Conservation (phyloP, 2,888 invertebrate species). For the Leptopilina syphax region DNA sequence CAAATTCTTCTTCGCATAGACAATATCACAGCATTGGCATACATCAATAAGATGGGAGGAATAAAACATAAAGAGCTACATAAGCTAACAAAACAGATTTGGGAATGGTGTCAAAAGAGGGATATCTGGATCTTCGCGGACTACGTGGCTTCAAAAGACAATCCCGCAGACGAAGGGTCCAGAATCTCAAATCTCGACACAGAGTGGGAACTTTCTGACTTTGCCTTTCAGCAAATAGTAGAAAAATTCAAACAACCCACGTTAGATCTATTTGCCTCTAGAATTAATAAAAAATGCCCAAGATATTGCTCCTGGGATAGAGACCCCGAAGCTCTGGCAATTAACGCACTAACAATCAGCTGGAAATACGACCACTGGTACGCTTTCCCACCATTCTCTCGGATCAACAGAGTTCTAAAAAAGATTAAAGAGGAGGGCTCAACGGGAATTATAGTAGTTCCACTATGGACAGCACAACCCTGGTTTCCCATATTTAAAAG, state of each 20-base stretch:
- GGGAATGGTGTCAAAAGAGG: background rate
- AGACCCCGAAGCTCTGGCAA: too few relatives aligned
- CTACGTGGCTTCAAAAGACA: background rate
- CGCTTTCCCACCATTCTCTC: too few relatives aligned
- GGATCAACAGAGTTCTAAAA: too few relatives aligned
- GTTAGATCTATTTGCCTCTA: background rate
- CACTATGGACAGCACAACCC: too few relatives aligned
- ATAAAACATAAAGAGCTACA: background rate
- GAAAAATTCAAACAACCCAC: background rate
- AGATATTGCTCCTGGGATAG: too few relatives aligned
- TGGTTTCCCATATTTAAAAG: too few relatives aligned
- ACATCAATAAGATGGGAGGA: background rate
- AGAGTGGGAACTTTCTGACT: background rate
- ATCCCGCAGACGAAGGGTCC: background rate
- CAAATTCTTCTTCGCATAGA: background rate
- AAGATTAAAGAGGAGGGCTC: too few relatives aligned
- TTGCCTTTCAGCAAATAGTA: background rate
- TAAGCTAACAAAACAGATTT: background rate
- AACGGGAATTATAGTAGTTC: too few relatives aligned
- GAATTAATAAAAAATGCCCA: background rate
- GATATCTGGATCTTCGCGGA: background rate
- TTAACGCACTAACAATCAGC: too few relatives aligned
- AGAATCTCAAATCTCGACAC: background rate
- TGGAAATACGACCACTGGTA: too few relatives aligned
- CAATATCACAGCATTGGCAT: background rate